phyloP scores from a whole-genome alignment of 1,140 invertebrate genomes.

The Cryptotermes secundus region DNA sequence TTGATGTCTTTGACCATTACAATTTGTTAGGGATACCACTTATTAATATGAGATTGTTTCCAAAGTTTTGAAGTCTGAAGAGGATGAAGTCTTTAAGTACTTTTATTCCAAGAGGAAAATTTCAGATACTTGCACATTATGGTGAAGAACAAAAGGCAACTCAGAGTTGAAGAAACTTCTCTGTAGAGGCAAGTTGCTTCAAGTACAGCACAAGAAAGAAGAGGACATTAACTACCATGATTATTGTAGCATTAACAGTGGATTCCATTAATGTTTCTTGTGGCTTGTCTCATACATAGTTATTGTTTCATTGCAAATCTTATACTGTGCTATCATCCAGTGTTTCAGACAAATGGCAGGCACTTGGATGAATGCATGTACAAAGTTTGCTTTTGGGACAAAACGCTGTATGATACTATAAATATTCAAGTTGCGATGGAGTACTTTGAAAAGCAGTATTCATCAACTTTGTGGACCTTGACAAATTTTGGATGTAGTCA shows the following conservation, averaged over 20 bases:
- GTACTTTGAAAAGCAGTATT: background rate
- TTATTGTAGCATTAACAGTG: too few relatives aligned
- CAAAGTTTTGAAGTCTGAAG: too few relatives aligned
- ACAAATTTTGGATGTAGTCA: background rate
- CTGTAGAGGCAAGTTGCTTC: background rate
- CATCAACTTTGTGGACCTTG: background rate
- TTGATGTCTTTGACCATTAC: too few relatives aligned
- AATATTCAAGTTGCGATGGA: background rate
- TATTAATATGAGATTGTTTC: too few relatives aligned
- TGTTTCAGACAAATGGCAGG: slow-evolving; percentile 1
- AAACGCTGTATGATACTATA: background rate
- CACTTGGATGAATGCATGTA: background rate
- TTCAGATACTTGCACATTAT: background rate
- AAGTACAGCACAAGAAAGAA: background rate
- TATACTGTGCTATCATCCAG: background rate
- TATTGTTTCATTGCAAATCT: background rate
- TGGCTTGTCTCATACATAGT: background rate
- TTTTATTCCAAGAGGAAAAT: too few relatives aligned
- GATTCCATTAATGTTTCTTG: background rate
- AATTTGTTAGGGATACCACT: too few relatives aligned
- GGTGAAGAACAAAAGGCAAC: background rate
- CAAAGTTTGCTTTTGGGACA: background rate
- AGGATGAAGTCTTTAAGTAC: too few relatives aligned
- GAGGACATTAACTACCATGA: too few relatives aligned
- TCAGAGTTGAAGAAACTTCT: background rate